These are phyloP conservation scores for Julus scandinavius DNA, from an alignment of 2,888 invertebrate species.

Conservation along the genomic window DNA sequence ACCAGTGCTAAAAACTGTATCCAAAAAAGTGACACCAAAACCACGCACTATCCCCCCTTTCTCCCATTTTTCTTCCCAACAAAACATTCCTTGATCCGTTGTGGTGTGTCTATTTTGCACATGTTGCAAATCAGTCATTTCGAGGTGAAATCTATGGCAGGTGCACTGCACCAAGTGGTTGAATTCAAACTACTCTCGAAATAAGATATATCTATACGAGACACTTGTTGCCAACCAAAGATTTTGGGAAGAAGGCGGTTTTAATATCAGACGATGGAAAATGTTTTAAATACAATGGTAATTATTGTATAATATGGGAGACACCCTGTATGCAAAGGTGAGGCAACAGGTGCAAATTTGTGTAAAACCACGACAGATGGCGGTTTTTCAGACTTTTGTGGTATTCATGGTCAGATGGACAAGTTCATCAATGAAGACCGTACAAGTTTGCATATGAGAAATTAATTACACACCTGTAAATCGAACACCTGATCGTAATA, in stretches of 20 bases:
- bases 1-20: not conserved
- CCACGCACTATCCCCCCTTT: not conserved
- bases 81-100: not conserved
- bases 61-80: not conserved
- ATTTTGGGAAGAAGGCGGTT: not conserved
- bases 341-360: not conserved
- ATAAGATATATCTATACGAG: not conserved
- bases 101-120: conserved; percentile 10
- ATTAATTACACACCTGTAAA: not conserved
- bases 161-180: not conserved
- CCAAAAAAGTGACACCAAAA: not conserved
- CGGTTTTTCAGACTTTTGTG: not conserved
- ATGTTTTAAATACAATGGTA: not conserved
- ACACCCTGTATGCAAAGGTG: not conserved
- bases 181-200: not conserved
- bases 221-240: conserved; percentile 14
- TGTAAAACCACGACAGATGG: not conserved
- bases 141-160: conserved; percentile 13
- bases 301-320: not conserved
- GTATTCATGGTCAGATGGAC: not conserved
- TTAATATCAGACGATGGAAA: not conserved
- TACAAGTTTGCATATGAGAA: not conserved
- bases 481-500: conserved; percentile 14
- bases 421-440: not conserved
- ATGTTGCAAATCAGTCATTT: conserved; percentile 7